These are phyloP conservation scores for Ploceus nigricollis DNA, from an alignment of 2,113 vertebrate genomes.

Conservation along the genomic window DNA sequence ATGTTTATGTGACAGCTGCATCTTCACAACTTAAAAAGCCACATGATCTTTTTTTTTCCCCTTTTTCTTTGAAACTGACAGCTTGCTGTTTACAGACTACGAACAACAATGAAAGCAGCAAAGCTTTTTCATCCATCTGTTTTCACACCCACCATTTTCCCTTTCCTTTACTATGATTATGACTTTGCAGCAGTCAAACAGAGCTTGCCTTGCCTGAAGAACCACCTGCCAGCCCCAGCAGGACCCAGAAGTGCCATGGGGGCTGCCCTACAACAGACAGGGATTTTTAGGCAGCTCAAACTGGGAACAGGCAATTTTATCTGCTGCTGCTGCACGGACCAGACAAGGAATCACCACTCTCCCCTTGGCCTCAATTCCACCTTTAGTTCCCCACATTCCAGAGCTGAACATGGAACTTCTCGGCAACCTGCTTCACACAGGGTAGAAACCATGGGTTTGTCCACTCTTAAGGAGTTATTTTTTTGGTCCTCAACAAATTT, in stretches of 20 bases:
- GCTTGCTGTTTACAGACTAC: conserved; percentile 20
- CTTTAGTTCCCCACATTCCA: neutral
- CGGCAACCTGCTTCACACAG: neutral
- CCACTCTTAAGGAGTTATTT: neutral
- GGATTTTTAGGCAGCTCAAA: neutral
- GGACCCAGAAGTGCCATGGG: rapidly evolving
- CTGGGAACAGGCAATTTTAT: neutral
- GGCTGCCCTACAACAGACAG: neutral
- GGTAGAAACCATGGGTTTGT: rapidly evolving
- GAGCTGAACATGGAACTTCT: neutral
- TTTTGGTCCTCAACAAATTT: neutral
- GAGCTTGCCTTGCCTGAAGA: neutral
- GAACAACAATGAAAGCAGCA: neutral
- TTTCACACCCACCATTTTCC: neutral
- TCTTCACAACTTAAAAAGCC: conserved; percentile 36
- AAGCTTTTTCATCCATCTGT: conserved; percentile 32
- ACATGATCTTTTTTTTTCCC: neutral
- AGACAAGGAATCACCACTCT: neutral
- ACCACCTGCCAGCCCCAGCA: neutral
- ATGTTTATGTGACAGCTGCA: conserved; percentile 41
- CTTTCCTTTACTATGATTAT: neutral
- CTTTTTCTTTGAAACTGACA: conserved; percentile 13
- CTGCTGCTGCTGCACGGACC: neutral
- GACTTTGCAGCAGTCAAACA: neutral
- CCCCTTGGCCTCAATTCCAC: neutral